These are phyloP conservation scores for Chlamydotis undulata DNA, from an alignment of 2,113 vertebrate species.

Conservation along the genomic window DNA sequence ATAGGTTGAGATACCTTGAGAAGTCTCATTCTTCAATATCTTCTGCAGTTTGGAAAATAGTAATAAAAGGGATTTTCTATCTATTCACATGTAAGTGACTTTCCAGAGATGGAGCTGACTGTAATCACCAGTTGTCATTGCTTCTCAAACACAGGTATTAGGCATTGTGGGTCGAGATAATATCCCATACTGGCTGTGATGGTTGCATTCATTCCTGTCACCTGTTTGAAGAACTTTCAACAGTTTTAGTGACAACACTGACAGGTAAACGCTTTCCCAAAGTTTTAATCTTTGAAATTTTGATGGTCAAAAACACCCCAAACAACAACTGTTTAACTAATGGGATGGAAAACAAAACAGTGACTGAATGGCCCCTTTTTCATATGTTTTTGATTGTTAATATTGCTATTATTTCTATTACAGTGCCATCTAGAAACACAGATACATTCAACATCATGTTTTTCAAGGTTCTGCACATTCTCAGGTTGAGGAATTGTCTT, in stretches of 20 bases:
- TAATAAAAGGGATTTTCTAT: background rate
- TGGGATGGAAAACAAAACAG: background rate
- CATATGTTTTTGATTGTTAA: background rate
- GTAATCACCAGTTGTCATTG: background rate
- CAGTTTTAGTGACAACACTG: background rate
- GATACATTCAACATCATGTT: background rate
- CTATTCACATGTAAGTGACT: background rate
- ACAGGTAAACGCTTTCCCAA: background rate
- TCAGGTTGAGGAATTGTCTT: background rate
- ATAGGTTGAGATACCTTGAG: background rate
- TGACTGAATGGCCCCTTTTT: background rate
- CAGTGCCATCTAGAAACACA: background rate
- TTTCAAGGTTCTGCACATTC: background rate
- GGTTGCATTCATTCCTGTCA: background rate
- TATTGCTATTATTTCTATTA: background rate
- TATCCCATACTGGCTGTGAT: background rate
- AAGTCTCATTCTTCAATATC: background rate
- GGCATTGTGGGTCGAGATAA: background rate
- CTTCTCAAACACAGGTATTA: background rate
- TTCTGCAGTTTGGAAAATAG: background rate
- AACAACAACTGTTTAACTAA: background rate
- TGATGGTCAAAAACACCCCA: background rate
- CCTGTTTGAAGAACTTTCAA: background rate
- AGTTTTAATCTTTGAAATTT: background rate
- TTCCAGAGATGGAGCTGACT: background rate